A percentile compares a stretch with the other conserved stretches of the same genome.
Conservation (phyloP, 1,140 invertebrate genomes). For the Brachionus koreanus region DNA sequence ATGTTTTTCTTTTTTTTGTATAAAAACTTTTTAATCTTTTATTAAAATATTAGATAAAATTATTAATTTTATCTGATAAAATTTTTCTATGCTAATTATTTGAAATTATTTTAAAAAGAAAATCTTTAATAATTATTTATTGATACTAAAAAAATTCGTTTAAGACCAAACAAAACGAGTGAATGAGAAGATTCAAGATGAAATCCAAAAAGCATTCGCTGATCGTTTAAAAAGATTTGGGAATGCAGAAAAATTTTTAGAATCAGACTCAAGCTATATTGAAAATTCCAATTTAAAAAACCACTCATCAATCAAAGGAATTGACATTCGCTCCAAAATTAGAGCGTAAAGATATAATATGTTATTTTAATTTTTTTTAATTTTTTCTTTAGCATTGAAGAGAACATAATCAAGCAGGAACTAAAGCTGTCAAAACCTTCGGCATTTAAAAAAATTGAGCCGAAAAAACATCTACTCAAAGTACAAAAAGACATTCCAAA, state of each 20-base stretch:
- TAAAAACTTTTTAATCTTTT: too few relatives aligned
- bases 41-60: too few relatives aligned
- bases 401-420: neutral
- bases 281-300: neutral
- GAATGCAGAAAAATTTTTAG: neutral
- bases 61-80: too few relatives aligned
- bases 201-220: neutral
- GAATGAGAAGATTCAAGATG: neutral
- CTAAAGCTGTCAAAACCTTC: neutral
- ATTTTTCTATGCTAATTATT: too few relatives aligned
- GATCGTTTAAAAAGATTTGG: conserved; percentile 1
- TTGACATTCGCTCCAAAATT: neutral
- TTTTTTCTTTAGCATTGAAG: neutral
- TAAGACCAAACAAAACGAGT: conserved; percentile 10
- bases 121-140: neutral
- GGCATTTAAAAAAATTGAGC: conserved; percentile 7
- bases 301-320: neutral
- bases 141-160: neutral
- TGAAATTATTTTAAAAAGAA: too few relatives aligned
- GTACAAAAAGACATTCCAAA: neutral
- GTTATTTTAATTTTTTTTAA: neutral
- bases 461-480: neutral
- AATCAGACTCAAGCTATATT: neutral
- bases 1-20: too few relatives aligned
- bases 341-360: neutral